These are phyloP conservation scores for Helogale parvula DNA, from an alignment of 2,113 vertebrate genomes.

Conservation along the genomic window DNA sequence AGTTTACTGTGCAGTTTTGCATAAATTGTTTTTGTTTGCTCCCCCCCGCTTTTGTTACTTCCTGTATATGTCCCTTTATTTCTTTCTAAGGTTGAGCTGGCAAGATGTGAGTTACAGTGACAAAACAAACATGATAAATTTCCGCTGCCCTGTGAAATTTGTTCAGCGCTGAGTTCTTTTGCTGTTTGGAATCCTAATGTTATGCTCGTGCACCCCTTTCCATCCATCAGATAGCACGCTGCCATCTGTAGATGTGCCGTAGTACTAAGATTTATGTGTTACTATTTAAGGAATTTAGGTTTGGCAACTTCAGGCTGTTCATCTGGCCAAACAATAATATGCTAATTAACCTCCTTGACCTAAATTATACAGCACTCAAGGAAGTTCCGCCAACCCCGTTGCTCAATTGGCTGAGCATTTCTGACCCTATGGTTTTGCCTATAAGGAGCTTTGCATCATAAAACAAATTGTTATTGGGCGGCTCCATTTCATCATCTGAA, in stretches of 20 bases:
- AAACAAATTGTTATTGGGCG: constrained; percentile 44
- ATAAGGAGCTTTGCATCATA: constrained; percentile 12
- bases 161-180: constrained; percentile 60
- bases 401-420: constrained; percentile 25
- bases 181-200: constrained; percentile 80
- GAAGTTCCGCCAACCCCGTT: constrained; percentile 65
- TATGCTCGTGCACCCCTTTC: constrained; percentile 68
- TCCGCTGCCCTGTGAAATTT: constrained; percentile 77
- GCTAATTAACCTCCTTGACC: constrained; percentile 86
- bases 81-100: constrained; percentile 65
- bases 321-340: constrained; percentile 83
- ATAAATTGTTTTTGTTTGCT: constrained; percentile 63
- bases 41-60: constrained; percentile 10
- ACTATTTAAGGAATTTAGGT: constrained; percentile 83
- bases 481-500: constrained; percentile 39
- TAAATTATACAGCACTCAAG: constrained; percentile 79
- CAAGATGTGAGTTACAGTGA: constrained; percentile 74
- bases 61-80: not conserved
- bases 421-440: constrained; percentile 9
- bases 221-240: constrained; percentile 78
- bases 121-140: constrained; percentile 83
- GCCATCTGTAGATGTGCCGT: constrained; percentile 73
- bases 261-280: constrained; percentile 83
- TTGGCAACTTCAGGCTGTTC: constrained; percentile 79
- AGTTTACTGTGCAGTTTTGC: constrained; percentile 42